Base-by-base conservation (phyloP, 2,113 vertebrate species). In the Sturnus vulgaris region DNA sequence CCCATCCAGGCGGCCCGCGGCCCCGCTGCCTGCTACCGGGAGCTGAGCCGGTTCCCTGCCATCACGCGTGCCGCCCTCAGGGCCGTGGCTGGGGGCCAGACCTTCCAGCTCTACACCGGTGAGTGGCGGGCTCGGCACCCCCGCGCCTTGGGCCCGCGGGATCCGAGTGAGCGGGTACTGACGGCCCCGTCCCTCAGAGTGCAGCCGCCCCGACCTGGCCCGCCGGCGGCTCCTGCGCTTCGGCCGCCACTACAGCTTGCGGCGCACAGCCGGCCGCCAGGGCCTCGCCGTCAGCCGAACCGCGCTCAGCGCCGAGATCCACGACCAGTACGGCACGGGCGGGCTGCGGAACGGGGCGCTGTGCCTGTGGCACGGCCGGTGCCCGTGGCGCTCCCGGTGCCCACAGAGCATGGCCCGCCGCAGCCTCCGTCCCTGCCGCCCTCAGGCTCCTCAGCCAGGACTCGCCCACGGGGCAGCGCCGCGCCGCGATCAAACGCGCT, bases 51-150 rank as follows among this genome's bases (percentile, higher is more conserved):
- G 20, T 99, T 98, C 91, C 98, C 99, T 5, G 88, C 98, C 2
- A 35, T 99, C 92, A 98, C 96, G 88, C 97, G 96, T 56, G 99
- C 99, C 15, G 97, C 98, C 66, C 97, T 99, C 27, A 98, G 99
- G 73, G 98, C 98, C 6, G 95, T 98, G 10, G 97, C 98, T 30
- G 98, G 98, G 70, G 98, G 98, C 72, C 98, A 98, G 97, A 98
- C 99, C 97, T 98, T 98, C 97, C 99, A 98, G 76, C 98, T 99
- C 80, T 98, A 99, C 97, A 98, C 99, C 68, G 99, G 99, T 99
- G 91, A 86, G 78, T 47, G 3, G 22, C 2, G 31, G 73, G 11
- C 59, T 33, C 12, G 1, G 77, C 3, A 1, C 28, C 11, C 3
- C 1, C 1, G 12, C 15, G 33, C 42, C 40, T 20, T 8, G 0